Evolutionary conservation across 2,113 vertebrate genomes (phyloP), one percentile per base, ranked within the genome.

Genomic region (Plecotus auritus): DNA sequence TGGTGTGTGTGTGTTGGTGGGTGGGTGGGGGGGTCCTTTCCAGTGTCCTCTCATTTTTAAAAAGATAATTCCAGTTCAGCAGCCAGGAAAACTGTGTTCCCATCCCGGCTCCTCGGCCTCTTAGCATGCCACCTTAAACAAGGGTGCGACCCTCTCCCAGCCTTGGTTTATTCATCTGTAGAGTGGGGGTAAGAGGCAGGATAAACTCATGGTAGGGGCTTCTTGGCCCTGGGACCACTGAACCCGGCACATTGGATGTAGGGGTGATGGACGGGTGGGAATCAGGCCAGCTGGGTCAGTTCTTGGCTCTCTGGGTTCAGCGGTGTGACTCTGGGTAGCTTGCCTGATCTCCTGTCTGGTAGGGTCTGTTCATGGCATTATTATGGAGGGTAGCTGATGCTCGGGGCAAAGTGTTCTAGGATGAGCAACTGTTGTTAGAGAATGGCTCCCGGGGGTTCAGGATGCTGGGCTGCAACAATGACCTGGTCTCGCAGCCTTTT

Each of bases 51-150:
- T 16, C n/a, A 4, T 2, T 9, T 47, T 28, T 40, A 67, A 82
- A 40, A 17, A 26, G 56, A 76, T 5, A 9, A 23, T 26, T 16
- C 26, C 4, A 0, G 67, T 8, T 11, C 3, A 32, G 32, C 67
- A 42, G 49, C n/a, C 2, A 17, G 69, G 69, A 59, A n/a, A 30
- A 12, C 73, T 6, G 77, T 85, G 6, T 35, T 51, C 22, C 10
- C 20, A 2, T 11, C n/a, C 42, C 3, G 0, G 54, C 80, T 51
- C 40, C 7, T 30, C 32, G 16, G 35, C 32, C 26, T 35, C 37
- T 74, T 6, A 0, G 13, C 47, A 3, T 9, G 16, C 42, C 16
- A 4, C 28, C 56, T 11, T 0, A 16, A 47, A 16, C 20, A 1
- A 47, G 18, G 67, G 32, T 1, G 0, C 13, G 17, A 4, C 40